Conservation (phyloP, 2,888 invertebrate species). For the Colletes collaris region DNA sequence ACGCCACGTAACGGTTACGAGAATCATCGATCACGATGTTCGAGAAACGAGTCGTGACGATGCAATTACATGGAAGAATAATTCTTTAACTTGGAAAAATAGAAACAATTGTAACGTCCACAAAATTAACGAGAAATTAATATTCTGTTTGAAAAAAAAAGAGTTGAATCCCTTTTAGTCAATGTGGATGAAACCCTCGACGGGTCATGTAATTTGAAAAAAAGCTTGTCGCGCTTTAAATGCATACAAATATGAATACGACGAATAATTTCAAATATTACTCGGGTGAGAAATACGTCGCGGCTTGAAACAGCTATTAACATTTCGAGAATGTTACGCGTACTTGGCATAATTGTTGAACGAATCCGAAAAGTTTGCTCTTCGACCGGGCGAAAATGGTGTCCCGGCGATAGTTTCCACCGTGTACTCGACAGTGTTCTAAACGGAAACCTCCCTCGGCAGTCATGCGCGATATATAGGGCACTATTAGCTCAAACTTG, state of each 20-base stretch:
- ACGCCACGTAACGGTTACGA: not conserved
- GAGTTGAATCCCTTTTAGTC: no score
- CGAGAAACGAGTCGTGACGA: not conserved
- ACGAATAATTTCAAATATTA: no score
- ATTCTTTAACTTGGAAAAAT: not conserved
- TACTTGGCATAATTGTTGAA: no score
- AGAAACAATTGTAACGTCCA: no score
- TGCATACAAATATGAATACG: no score
- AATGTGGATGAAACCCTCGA: no score
- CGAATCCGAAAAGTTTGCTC: not conserved
- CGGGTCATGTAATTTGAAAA: no score
- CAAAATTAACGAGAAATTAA: no score
- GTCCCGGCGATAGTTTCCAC: conserved; percentile 16
- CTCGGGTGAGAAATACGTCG: no score
- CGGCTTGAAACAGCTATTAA: not conserved
- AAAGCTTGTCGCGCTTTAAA: no score
- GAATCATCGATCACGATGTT: not conserved
- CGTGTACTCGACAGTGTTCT: conserved; percentile 13
- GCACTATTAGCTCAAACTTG: conserved; percentile 50
- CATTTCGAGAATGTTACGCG: no score
- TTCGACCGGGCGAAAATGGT: conserved; percentile 3
- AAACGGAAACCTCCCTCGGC: conserved; percentile 39
- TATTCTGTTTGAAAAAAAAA: no score
- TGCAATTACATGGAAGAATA: conserved; percentile 22
- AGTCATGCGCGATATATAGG: conserved; percentile 40